Evolutionary conservation across 1,140 invertebrate species (phyloP).

Genomic region (Hirudo medicinalis): DNA sequence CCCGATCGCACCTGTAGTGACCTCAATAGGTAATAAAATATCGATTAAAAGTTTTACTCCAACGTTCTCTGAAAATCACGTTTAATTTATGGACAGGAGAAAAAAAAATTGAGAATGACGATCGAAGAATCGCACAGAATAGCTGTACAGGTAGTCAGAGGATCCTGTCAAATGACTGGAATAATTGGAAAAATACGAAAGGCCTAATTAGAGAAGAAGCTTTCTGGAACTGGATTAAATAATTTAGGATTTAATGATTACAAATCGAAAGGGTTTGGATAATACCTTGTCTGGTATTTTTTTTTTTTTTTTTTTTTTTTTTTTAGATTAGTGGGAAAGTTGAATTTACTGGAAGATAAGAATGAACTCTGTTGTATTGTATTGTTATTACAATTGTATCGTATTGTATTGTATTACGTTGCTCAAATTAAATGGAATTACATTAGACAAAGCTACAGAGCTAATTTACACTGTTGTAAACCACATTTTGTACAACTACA

Average conservation of each 20-base stretch:
- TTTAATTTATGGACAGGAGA: too few relatives aligned
- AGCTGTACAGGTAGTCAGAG: neutral
- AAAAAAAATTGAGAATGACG: too few relatives aligned
- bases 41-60: neutral
- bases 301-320: conserved; percentile 7
- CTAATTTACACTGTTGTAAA: too few relatives aligned
- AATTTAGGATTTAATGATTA: neutral
- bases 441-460: too few relatives aligned
- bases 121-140: too few relatives aligned
- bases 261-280: neutral
- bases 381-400: too few relatives aligned
- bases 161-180: neutral
- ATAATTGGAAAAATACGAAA: neutral
- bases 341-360: neutral
- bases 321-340: neutral
- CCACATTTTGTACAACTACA: too few relatives aligned
- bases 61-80: neutral
- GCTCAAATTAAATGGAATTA: too few relatives aligned
- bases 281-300: neutral
- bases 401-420: too few relatives aligned
- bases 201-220: neutral
- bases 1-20: neutral
- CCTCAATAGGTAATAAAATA: neutral
- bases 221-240: neutral
- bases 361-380: neutral